Base-by-base conservation (phyloP, 2,113 vertebrate genomes). In the Pseudopodoces humilis region DNA sequence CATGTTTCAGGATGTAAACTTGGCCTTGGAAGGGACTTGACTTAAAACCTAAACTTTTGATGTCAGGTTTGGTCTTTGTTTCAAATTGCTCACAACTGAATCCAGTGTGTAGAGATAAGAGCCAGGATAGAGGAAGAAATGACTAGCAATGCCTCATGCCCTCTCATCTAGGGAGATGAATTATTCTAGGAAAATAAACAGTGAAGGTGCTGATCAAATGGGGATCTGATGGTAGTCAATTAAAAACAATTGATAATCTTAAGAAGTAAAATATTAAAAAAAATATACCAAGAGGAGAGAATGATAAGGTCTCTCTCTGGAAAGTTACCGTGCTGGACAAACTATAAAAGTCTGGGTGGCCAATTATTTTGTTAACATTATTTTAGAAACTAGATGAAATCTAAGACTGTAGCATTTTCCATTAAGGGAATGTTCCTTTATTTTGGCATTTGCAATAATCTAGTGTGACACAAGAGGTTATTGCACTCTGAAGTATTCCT, bases 331-430 rank as follows among this genome's bases (percentile, higher is more conserved):
- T 14, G 5, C 9, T 37, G 47, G 18, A 71, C 59, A 78, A 84
- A 50, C 52, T 50, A 19, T 7, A 63, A 30, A 22, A 46, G 6
- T 68, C 62, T 83, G 30, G 0, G 16, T 64, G 41, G 62, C 27
- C 86, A 65, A 58, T 65, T 81, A 31, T 75, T 93, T 71, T 83
- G 23, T 82, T 62, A 83, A 14, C 39, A 76, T 35, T 88, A 47
- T 52, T 59, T 83, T 76, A 56, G 33, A 79, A 59, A 46, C 15
- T 28, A 30, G 16, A 82, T 59, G 33, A 79, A 43, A 85, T 89
- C 47, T 43, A 27, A 9, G 30, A 15, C 20, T 77, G 8, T 39
- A 78, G 43, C 7, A 33, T 69, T 81, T 74, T 37, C 43, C 28
- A 28, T 70, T 78, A 59, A 30, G 56, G 15, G 46, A 28, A 24